These are phyloP conservation scores for Orius laevigatus DNA, from an alignment of 1,140 invertebrate genomes.

Conservation along the genomic window DNA sequence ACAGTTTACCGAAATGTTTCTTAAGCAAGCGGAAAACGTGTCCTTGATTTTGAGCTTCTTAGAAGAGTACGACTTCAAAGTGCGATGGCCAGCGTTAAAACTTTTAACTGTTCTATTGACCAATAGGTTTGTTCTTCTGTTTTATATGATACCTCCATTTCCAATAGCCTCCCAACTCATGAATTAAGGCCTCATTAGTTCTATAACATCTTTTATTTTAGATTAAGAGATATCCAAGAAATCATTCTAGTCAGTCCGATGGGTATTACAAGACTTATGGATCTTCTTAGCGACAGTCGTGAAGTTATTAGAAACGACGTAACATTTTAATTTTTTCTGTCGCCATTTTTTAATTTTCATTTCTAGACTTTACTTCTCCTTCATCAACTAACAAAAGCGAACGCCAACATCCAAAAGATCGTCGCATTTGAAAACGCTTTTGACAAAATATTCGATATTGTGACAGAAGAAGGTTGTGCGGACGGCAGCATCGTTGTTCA, in stretches of 20 bases:
- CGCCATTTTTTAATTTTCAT: conserved; percentile 13
- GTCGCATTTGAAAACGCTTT: conserved; percentile 99
- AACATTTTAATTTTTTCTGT: conserved; percentile 22
- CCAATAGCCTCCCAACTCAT: no score
- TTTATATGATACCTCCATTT: no score
- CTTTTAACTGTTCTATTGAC: conserved; percentile 64
- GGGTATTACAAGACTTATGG: conserved; percentile 96
- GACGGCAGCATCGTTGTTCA: conserved; percentile 97
- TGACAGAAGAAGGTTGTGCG: conserved; percentile 76
- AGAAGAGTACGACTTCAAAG: conserved; percentile 91
- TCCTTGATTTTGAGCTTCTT: conserved; percentile 66
- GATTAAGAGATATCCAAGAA: conserved; percentile 86
- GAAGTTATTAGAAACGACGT: conserved; percentile 96
- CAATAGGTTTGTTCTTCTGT: conserved; percentile 32
- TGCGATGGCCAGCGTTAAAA: conserved; percentile 74
- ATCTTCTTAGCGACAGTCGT: conserved; percentile 77
- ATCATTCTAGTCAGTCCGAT: conserved; percentile 85
- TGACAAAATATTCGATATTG: conserved; percentile 86
- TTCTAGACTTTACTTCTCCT: conserved; percentile 68
- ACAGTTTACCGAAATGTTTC: conserved; percentile 97
- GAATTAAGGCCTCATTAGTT: not conserved
- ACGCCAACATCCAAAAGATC: conserved; percentile 98
- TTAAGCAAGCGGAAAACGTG: conserved; percentile 81
- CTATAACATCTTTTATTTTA: conserved; percentile 23
- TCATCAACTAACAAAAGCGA: conserved; percentile 83